These are phyloP conservation scores for Seira musarum DNA, from an alignment of 2,888 invertebrate genomes.

Conservation along the genomic window DNA sequence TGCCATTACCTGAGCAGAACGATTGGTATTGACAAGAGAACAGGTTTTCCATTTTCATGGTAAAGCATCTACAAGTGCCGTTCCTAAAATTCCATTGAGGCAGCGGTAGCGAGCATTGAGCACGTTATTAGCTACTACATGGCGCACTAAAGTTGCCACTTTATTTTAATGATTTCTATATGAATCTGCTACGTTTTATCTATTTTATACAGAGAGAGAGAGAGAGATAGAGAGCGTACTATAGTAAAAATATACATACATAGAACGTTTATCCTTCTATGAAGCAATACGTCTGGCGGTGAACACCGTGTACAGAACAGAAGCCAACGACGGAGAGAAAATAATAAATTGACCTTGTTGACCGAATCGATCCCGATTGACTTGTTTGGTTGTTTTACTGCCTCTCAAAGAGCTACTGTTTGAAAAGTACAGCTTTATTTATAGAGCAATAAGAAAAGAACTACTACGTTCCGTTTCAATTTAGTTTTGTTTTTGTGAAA, in stretches of 20 bases:
- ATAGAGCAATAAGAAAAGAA: neutral
- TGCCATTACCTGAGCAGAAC: too few species aligned
- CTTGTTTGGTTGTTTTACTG: conserved; percentile 7
- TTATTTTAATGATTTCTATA: neutral
- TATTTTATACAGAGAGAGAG: too few species aligned
- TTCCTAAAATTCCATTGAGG: too few species aligned
- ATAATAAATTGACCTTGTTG: conserved; percentile 38
- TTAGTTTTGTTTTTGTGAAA: neutral
- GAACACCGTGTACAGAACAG: conserved; percentile 3
- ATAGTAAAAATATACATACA: neutral
- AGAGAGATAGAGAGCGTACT: neutral
- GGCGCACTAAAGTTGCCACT: neutral
- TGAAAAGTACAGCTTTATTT: neutral
- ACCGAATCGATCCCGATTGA: conserved; percentile 33
- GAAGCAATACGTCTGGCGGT: neutral
- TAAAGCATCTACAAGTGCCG: too few species aligned
- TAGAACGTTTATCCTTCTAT: neutral
- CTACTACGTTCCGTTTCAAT: conserved; percentile 1
- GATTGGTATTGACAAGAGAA: too few species aligned
- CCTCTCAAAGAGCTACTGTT: conserved; percentile 3
- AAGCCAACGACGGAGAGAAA: neutral
- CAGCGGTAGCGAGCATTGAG: neutral
- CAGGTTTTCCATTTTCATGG: too few species aligned
- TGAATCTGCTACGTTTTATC: too few species aligned
- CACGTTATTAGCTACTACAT: neutral